Percentiles rank a stretch among this genome's conserved stretches.
Evolutionary conservation across 2,888 invertebrate genomes (phyloP).

Genomic region (Metopia argyrocephala): DNA sequence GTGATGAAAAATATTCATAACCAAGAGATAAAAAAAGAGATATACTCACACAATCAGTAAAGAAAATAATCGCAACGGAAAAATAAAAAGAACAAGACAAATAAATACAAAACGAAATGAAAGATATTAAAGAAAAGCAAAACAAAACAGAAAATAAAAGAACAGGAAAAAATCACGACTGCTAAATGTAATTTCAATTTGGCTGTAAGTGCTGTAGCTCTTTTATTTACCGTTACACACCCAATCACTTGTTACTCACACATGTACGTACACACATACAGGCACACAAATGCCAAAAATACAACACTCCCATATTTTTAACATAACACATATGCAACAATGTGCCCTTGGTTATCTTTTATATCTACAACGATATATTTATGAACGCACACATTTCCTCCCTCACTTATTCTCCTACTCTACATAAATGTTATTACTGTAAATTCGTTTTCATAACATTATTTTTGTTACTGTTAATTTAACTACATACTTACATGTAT

Average conservation of each 20-base stretch:
- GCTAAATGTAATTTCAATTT: slow-evolving; percentile 61
- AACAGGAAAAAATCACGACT: slow-evolving; percentile 49
- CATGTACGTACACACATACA: slow-evolving; percentile 22
- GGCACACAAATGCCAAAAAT: neutral
- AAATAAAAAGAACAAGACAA: neutral
- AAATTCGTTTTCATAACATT: neutral
- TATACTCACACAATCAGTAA: no score
- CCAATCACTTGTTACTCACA: slow-evolving; percentile 65
- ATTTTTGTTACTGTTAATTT: neutral
- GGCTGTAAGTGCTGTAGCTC: slow-evolving; percentile 51
- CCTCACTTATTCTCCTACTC: neutral
- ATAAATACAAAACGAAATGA: neutral
- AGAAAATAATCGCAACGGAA: neutral
- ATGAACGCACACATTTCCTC: neutral
- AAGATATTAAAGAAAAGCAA: neutral
- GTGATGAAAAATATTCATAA: no score
- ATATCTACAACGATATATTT: no score
- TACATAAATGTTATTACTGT: neutral
- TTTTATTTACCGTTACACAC: slow-evolving; percentile 58
- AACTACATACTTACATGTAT: neutral
- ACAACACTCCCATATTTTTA: slow-evolving; percentile 40
- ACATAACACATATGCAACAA: slow-evolving; percentile 38
- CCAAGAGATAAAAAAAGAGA: slow-evolving; percentile 8
- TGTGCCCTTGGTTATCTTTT: slow-evolving; percentile 30
- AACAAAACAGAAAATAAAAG: neutral